Percentiles rank a stretch among this genome's conserved stretches.
phyloP scores from a whole-genome alignment of 2,113 vertebrate species.

The Motacilla tschutschensis region DNA sequence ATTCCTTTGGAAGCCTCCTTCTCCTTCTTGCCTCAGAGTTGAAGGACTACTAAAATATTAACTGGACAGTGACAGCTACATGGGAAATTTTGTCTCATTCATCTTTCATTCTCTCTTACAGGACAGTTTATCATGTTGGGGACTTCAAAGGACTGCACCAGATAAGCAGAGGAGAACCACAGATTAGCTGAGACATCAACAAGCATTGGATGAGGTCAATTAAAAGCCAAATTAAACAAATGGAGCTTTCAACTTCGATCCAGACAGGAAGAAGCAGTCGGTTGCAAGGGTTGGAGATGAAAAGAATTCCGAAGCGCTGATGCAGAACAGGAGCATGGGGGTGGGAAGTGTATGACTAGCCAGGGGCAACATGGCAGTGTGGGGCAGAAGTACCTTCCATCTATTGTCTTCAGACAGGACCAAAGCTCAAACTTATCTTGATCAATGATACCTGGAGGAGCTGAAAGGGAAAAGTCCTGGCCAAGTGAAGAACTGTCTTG shows the following conservation, averaged over 20 bases:
- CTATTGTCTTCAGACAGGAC: neutral
- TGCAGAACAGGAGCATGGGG: neutral
- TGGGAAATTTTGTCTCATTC: neutral
- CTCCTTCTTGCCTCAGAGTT: neutral
- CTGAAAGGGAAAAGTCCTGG: neutral
- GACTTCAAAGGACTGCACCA: conserved; percentile 49
- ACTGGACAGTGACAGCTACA: neutral
- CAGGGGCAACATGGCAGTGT: neutral
- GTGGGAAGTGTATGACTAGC: neutral
- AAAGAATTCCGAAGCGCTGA: conserved; percentile 61
- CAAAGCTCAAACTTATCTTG: neutral
- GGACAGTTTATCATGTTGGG: neutral
- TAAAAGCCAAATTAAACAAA: conserved; percentile 66
- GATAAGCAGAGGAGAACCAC: conserved; percentile 46
- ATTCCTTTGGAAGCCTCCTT: neutral
- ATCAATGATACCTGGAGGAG: neutral
- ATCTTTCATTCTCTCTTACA: conserved; percentile 9
- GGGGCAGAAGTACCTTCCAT: neutral
- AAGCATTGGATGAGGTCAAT: neutral
- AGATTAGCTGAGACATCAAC: conserved; percentile 34
- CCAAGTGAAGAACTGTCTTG: neutral
- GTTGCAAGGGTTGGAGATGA: conserved; percentile 37
- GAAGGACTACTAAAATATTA: neutral
- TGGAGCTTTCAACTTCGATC: conserved; percentile 19
- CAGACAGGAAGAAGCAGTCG: conserved; percentile 39